Evolutionary conservation across 2,888 invertebrate species (phyloP), one percentile per base, ranked within the genome.

Genomic region (Drosophila rubida): DNA sequence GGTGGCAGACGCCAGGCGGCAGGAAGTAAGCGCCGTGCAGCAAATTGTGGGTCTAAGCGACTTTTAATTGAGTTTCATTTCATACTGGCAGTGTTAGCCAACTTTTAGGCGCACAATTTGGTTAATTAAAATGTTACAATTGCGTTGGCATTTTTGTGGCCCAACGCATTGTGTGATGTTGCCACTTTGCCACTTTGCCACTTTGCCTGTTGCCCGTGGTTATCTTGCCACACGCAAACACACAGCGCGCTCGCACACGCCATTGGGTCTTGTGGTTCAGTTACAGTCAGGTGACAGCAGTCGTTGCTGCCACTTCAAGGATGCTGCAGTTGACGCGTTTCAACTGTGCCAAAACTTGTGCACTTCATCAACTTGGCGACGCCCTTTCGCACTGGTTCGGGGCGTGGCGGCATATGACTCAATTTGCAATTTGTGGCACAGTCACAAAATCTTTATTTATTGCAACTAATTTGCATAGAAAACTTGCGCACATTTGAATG

Each of bases 81-180:
- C 53, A 57, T 46, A 49, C 60, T 59, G 60, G 46, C 42, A 65
- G 51, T 46, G 70, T 61, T 69, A 45, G 49, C 59, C 72, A 81
- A 81, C 32, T 54, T 79, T 78, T 65, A 51, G 63, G 51, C 70
- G 65, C 67, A 74, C 88, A 85, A 88, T 88, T 85, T 85, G 80
- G 88, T 83, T 86, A 88, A 85, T 85, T 88, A 85, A 88, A 88
- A 85, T 66, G 72, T 66, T 76, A 76, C 84, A 83, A 86, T 88
- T 86, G 78, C 68, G 83, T 74, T 77, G 76, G 71, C 77, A 81
- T 70, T 81, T 87, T 68, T 66, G 75, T 69, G 65, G 45, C 63
- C 27, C 49, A 54, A 44, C 41, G 16, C 16, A 41, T 22, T 32
- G 23, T 37, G 39, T 27, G 51, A 42, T 51, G 35, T 35, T 62